Evolutionary conservation across 2,888 invertebrate genomes (phyloP), one percentile per base, ranked within the genome.

Genomic region (Caradrina kadenii): DNA sequence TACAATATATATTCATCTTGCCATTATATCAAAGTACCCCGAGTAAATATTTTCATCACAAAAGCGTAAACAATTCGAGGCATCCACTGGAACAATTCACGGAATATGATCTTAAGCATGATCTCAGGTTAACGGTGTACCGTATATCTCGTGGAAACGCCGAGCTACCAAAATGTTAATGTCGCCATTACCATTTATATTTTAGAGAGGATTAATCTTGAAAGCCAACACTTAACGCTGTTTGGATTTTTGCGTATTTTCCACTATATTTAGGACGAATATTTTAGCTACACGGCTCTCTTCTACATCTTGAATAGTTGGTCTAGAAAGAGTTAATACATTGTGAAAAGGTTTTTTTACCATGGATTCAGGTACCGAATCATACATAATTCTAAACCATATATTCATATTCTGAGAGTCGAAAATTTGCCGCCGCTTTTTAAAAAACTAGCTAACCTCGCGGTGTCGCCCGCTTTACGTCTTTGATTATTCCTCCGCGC

Each of bases 201-300:
- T 82, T 74, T 64, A 65, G 31, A 65, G 31, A 42, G 54, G 63
- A 80, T 80, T 82, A 67, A 80, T 82, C 81, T 82, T 69, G 81
- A 65, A 73, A 82, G 65, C 64, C 56, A 62, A 82, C 54, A 63
- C 76, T 68, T 61, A 68, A 68, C 70, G 56, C 76, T 70, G 61
- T 67, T 70, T 63, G 42, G 15, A 66, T 63, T 54, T 66, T 78
- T 50, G 63, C n/a, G 52, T 73, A 66, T 52, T 73, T 54, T 66
- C 39, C 10, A 52, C 69, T 22, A 64, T 15, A 50, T 50, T 55
- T 31, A 5, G 7, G n/a, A 21, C 2, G n/a, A 64, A 60, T 2
- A 58, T 58, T 64, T 35, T 26, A 6, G 15, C n/a, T 45, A 35
- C 13, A 10, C n/a, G n/a, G 19, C 50, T 64, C 45, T 48, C 11